Base-by-base conservation (phyloP, 2,113 vertebrate genomes). In the Nothoprocta pentlandii region DNA sequence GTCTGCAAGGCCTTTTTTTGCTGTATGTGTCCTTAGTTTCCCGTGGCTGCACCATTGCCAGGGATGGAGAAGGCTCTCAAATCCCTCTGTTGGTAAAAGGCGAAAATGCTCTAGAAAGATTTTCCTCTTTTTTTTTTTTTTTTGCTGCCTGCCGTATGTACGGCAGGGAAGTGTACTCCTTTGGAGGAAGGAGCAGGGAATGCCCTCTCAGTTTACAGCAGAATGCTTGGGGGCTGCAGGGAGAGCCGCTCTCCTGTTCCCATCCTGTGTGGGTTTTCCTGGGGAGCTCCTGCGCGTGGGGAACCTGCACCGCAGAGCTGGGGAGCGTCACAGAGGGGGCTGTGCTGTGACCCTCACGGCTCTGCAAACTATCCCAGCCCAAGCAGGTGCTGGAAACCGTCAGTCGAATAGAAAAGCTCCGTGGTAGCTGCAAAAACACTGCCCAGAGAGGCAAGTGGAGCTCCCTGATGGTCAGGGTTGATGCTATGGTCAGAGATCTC, bases 11-110 rank as follows among this genome's bases (percentile, higher is more conserved):
- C 94, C 96, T 90, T 97, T 92, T 92, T 39, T 79, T 81, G 13
- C 82, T 2, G 2, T n/a, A 9, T 62, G 78, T 51, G 68, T 61
- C 77, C 63, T 67, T 17, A 11, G 13, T 46, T 81, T 75, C 76
- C 79, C 49, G 7, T 7, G 26, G 32, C 74, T 66, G n/a, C 78
- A 28, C 82, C 87, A 0, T 2, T 68, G 85, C 87, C 92, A 73
- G 93, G 71, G 88, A 96, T 64, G 92, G 88, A 95, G 93, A 96
- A 95, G 90, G 93, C 94, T 95, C 94, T 95, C 92, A 96, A 93
- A 95, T 97, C 96, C 95, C 96, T 96, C 96, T 97, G 92, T 97
- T 96, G 95, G 96, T 96, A 88, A 97, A 95, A 93, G 85, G 17
- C 2, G 94, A 95, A 97, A 97, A 90, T 95, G 95, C 95, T 96